Evolutionary conservation across 2,888 invertebrate genomes (phyloP), one percentile per base, ranked within the genome.

Genomic region (Amiota mariae): DNA sequence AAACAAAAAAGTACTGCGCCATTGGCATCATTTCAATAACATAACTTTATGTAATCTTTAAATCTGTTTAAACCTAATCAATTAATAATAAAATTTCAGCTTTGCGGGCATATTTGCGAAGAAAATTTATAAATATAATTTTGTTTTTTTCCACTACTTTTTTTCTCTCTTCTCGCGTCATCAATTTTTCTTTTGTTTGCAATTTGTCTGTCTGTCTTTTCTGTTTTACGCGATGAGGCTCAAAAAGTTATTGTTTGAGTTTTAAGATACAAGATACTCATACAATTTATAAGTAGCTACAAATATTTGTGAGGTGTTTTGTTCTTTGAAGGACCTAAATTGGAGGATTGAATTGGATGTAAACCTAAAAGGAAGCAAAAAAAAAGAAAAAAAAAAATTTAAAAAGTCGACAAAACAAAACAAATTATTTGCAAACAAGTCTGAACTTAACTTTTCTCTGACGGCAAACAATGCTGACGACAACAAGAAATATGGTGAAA

Each of bases 341-440:
- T 36, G 36, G 13, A 51, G 51, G 13, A 36, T 4, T 11, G 11
- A 10, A 18, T 0, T 11, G 46, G 46, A 24, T 12, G 15, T 72
- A 54, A 61, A 36, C 2, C 18, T 54, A 51, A 49, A 61, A 47
- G 8, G 15, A 48, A 48, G 20, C 48, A 15, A 57, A 20, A 54
- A 24, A 47, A n/a, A 47, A 51, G 10, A 74, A 73, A 59, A 76
- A 56, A 71, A 67, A 47, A 75, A 77, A 73, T 72, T 71, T 49
- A 82, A 82, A 84, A 81, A 81, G 79, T 80, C 82, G 81, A 78
- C 84, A 82, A 83, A 83, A 84, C 85, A 85, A 83, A 83, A 85
- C 81, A 85, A 83, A 85, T 85, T 85, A 83, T 83, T 83, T 85
- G 77, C 85, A 85, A 83, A 85, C 83, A 83, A 83, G 80, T 81